Conservation (phyloP, 2,113 vertebrate species). For the Gymnocephalus cernua region DNA sequence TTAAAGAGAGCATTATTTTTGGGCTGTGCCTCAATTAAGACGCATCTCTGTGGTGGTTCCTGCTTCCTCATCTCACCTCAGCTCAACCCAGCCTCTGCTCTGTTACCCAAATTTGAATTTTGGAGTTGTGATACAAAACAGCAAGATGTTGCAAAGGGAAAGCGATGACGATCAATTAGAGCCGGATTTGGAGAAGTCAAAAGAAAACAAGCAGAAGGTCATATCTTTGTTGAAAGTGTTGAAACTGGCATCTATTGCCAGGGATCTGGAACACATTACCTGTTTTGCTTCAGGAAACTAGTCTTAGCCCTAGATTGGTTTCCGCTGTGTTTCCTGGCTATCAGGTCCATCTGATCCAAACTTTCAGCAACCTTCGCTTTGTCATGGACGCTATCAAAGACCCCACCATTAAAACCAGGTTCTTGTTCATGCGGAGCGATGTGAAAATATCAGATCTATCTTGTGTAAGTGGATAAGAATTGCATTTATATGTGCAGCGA, state of each 20-base stretch:
- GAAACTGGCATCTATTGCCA: conserved; percentile 50
- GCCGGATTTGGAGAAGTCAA: conserved; percentile 18
- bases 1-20: not conserved
- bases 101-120: conserved; percentile 15
- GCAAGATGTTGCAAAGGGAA: conserved; percentile 6
- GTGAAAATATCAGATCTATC: conserved; percentile 27
- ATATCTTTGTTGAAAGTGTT: conserved; percentile 26
- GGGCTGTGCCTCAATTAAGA: not conserved
- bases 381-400: conserved; percentile 28
- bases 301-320: conserved; percentile 36
- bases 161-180: conserved; percentile 17
- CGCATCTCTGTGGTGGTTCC: not conserved
- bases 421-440: not conserved
- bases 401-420: conserved; percentile 40
- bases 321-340: conserved; percentile 35
- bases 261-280: conserved; percentile 56
- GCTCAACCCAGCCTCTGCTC: conserved; percentile 4
- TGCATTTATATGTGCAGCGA: conserved; percentile 22
- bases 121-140: conserved; percentile 17
- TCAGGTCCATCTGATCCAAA: conserved; percentile 43
- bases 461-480: conserved; percentile 31
- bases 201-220: conserved; percentile 25
- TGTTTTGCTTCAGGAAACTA: conserved; percentile 37
- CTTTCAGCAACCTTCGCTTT: conserved; percentile 34
- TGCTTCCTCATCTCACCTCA: conserved; percentile 12